Base-by-base conservation (phyloP, 2,888 invertebrate species). In the Pachymerium ferrugineum region DNA sequence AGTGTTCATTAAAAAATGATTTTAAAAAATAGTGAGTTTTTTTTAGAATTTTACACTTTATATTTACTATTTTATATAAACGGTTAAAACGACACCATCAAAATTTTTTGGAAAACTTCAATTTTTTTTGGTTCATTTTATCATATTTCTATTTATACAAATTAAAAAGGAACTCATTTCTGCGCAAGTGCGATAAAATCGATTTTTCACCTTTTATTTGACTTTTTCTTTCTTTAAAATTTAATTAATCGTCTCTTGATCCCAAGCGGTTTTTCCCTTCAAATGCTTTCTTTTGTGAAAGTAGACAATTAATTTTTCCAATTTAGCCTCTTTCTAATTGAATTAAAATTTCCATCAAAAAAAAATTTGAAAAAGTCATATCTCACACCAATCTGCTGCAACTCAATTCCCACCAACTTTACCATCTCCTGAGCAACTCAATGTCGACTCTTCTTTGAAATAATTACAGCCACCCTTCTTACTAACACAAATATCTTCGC, bases 171-270 rank as follows among this genome's bases (percentile, higher is more conserved):
- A 42, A 14, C 12, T n/a, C 12, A 19, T n/a, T 16, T 54, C 47
- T 54, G 47, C 47, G 22, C 47, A 54, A 6, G 22, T 54, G 47
- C 22, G 47, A 54, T 54, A 54, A 54, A 19, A 22, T 54, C 47
- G 47, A 54, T 54, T 54, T n/a, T 54, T 54, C 47, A 54, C 47
- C 22, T 54, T 8, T 54, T 47, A 54, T 19, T 54, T 19, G 19
- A 54, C 47, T 54, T 54, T 54, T 54, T 54, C 47, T 54, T 54
- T n/a, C n/a, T n/a, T n/a, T n/a, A 19, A 16, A 54, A 54, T 54
- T 54, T 54, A 54, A 54, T 54, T 54, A 54, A 54, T 54, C 47
- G 47, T 54, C 47, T 54, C 47, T 22, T 22, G 47, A 54, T 54
- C 47, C 47, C 47, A 54, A 22, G 47, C n/a, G 47, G 16, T 6